These are phyloP conservation scores for Tetrao urogallus DNA, from an alignment of 2,113 vertebrate genomes.

Conservation along the genomic window DNA sequence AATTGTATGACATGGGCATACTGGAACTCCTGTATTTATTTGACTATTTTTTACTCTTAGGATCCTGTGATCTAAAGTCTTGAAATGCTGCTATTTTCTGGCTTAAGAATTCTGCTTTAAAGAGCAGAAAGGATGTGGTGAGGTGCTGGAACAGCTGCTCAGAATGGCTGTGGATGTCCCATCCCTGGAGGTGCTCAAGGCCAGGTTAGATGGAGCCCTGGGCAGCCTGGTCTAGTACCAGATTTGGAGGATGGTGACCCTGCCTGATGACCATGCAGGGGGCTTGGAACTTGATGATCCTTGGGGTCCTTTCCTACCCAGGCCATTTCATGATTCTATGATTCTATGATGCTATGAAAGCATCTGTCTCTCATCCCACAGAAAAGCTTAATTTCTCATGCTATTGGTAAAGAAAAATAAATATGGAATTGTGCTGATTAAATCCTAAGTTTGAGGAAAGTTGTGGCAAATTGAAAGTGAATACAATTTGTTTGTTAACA, in stretches of 20 bases:
- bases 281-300: no score
- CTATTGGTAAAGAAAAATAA: constrained; percentile 59
- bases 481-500: constrained; percentile 72
- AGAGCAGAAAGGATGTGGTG: background rate
- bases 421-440: constrained; percentile 62
- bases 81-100: background rate
- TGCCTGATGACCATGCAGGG: no score
- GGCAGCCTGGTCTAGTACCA: no score
- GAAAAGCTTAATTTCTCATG: constrained; percentile 68
- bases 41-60: background rate
- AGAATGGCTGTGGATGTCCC: no score
- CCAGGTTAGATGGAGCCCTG: no score
- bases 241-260: no score
- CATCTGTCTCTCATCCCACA: constrained; percentile 22
- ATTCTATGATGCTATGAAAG: background rate
- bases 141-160: no score
- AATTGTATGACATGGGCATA: background rate
- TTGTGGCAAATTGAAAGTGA: constrained; percentile 70
- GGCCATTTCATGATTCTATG: no score
- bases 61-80: background rate
- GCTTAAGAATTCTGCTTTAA: constrained; percentile 51
- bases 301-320: no score
- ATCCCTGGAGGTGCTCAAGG: no score
- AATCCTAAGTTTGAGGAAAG: constrained; percentile 64
- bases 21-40: background rate